Percentiles rank a stretch among this genome's conserved stretches.
These are phyloP conservation scores for Elephas maximus DNA, from an alignment of 2,113 vertebrate genomes.

Conservation along the genomic window DNA sequence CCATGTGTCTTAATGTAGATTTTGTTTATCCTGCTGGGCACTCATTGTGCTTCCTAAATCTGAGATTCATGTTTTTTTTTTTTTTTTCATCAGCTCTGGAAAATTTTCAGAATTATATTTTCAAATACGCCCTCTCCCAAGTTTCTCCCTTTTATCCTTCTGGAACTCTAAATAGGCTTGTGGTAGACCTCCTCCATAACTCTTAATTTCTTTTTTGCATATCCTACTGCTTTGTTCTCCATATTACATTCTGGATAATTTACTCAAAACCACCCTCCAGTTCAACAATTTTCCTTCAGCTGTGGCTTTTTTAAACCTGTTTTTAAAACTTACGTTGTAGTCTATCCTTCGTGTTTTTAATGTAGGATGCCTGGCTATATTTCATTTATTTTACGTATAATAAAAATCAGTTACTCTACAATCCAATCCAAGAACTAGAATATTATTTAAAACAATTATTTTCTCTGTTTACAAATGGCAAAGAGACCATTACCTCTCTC, in stretches of 20 bases:
- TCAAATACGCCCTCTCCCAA: not conserved
- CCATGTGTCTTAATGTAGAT: not conserved
- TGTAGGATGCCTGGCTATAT: not conserved
- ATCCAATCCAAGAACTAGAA: not conserved
- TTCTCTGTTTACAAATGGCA: not conserved
- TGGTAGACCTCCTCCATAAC: not conserved
- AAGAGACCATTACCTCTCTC: not conserved
- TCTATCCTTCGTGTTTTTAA: not conserved
- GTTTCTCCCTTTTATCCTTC: not conserved
- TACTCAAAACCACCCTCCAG: not conserved
- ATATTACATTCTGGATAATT: not conserved
- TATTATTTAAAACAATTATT: not conserved
- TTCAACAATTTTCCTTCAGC: not conserved
- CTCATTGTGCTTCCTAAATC: not conserved
- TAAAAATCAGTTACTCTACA: not conserved
- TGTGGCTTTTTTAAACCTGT: not conserved
- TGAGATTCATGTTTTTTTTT: not conserved
- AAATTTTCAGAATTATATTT: not conserved
- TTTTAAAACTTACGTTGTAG: not conserved
- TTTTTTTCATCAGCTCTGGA: not conserved
- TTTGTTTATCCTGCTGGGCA: not conserved
- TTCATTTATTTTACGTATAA: not conserved
- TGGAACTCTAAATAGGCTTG: not conserved
- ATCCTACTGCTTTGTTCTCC: not conserved
- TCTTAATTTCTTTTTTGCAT: not conserved